These are phyloP conservation scores for Fukomys damarensis DNA, from an alignment of 2,113 vertebrate genomes.

Conservation along the genomic window DNA sequence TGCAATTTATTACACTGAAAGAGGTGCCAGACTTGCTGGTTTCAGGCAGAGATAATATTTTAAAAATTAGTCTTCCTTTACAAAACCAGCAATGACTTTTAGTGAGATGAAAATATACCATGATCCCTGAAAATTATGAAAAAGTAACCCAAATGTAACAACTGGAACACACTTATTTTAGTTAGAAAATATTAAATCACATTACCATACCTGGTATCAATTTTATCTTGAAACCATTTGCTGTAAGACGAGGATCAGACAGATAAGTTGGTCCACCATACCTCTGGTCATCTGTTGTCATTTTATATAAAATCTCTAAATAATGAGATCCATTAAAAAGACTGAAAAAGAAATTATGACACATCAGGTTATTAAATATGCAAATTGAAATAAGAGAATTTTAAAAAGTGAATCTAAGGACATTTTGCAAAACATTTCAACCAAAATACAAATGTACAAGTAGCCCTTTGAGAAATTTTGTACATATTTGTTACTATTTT, in stretches of 20 bases:
- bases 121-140: neutral
- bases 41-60: neutral
- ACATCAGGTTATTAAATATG: constrained; percentile 60
- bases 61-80: neutral
- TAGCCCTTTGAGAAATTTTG: neutral
- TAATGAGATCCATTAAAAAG: constrained; percentile 90
- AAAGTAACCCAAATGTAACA: neutral
- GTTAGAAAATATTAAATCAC: constrained; percentile 63
- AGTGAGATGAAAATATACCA: constrained; percentile 27
- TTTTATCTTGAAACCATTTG: constrained; percentile 95
- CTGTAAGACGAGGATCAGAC: constrained; percentile 92
- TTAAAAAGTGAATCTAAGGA: constrained; percentile 7
- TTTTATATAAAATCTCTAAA: constrained; percentile 89
- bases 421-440: constrained; percentile 30
- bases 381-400: constrained; percentile 36
- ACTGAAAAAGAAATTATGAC: constrained; percentile 83
- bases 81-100: neutral
- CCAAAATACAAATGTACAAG: neutral
- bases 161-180: constrained; percentile 26
- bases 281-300: constrained; percentile 88
- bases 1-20: neutral
- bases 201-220: constrained; percentile 90
- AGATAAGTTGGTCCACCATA: constrained; percentile 86
- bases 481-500: neutral
- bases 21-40: neutral